Conservation (phyloP, 2,113 vertebrate species). For the Corythoichthys haematopterus region DNA sequence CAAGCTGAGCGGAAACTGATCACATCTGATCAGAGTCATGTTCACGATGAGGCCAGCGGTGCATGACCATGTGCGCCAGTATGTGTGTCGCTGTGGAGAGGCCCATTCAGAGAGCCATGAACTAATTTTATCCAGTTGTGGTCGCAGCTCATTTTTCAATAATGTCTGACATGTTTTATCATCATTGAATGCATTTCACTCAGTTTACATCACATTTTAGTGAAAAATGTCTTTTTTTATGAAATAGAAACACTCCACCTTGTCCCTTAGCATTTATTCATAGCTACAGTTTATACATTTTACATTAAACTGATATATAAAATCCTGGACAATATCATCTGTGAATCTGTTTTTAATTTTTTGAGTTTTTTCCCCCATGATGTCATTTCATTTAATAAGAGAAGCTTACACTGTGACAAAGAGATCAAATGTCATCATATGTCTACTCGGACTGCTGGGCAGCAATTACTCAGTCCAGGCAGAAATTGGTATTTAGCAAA, state of each 20-base stretch:
- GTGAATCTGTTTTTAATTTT: neutral
- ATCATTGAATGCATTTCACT: neutral
- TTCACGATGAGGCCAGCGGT: slow-evolving; percentile 50
- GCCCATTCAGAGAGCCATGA: slow-evolving; percentile 46
- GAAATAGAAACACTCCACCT: neutral
- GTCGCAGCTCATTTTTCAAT: slow-evolving; percentile 48
- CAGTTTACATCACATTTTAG: neutral
- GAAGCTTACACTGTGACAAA: neutral
- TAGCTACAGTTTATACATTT: neutral
- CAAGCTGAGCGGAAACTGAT: slow-evolving; percentile 63
- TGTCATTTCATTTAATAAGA: neutral
- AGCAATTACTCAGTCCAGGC: slow-evolving; percentile 26
- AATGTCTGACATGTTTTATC: slow-evolving; percentile 36
- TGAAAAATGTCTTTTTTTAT: neutral
- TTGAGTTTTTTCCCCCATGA: neutral
- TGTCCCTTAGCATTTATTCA: neutral
- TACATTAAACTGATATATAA: neutral
- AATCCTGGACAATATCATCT: neutral
- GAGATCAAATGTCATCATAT: slow-evolving; percentile 20
- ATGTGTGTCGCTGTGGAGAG: neutral
- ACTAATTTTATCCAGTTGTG: slow-evolving; percentile 52
- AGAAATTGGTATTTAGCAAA: slow-evolving; percentile 39
- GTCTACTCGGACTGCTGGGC: neutral
- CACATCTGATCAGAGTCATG: slow-evolving; percentile 55
- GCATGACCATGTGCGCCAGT: slow-evolving; percentile 3